A percentile compares a stretch with the other conserved stretches of the same genome.
Conservation (phyloP, 2,113 vertebrate genomes). For the Phycodurus eques region DNA sequence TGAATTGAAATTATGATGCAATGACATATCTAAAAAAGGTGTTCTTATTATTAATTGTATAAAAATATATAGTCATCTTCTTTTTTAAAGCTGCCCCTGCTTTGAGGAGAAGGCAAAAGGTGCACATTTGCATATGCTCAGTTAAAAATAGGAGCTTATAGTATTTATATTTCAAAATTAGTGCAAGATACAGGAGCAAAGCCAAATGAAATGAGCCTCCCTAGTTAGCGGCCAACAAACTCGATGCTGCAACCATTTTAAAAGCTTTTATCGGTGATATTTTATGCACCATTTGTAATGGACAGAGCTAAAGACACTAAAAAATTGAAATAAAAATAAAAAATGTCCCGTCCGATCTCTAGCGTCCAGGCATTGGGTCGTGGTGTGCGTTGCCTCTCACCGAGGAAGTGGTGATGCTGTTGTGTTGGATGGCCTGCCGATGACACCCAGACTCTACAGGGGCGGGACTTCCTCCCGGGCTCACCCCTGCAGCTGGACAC, state of each 20-base stretch:
- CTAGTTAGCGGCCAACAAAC: slow-evolving; percentile 13
- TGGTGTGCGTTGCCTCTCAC: slow-evolving; percentile 79
- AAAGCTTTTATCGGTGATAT: slow-evolving; percentile 30
- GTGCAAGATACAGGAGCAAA: slow-evolving; percentile 48
- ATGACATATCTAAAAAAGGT: slow-evolving; percentile 21
- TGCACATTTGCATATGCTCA: slow-evolving; percentile 30
- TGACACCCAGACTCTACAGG: slow-evolving; percentile 79
- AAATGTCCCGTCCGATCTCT: slow-evolving; percentile 34
- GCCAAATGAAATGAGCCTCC: slow-evolving; percentile 14
- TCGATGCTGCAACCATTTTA: slow-evolving; percentile 26
- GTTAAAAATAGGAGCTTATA: slow-evolving; percentile 37
- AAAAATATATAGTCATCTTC: slow-evolving; percentile 38
- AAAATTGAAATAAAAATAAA: slow-evolving; percentile 26
- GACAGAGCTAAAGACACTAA: slow-evolving; percentile 12
- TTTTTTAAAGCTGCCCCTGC: slow-evolving; percentile 29
- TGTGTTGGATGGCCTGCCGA: slow-evolving; percentile 90
- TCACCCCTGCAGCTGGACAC: slow-evolving; percentile 85
- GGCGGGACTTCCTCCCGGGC: slow-evolving; percentile 83
- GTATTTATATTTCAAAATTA: slow-evolving; percentile 30
- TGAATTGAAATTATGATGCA: background rate
- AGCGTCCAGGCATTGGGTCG: slow-evolving; percentile 79
- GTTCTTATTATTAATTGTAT: slow-evolving; percentile 22
- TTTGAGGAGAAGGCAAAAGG: slow-evolving; percentile 32
- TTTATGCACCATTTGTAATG: slow-evolving; percentile 14
- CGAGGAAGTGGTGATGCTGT: slow-evolving; percentile 91